Evolutionary conservation across 2,113 vertebrate genomes (phyloP).

Genomic region (Peucedramus taeniatus): DNA sequence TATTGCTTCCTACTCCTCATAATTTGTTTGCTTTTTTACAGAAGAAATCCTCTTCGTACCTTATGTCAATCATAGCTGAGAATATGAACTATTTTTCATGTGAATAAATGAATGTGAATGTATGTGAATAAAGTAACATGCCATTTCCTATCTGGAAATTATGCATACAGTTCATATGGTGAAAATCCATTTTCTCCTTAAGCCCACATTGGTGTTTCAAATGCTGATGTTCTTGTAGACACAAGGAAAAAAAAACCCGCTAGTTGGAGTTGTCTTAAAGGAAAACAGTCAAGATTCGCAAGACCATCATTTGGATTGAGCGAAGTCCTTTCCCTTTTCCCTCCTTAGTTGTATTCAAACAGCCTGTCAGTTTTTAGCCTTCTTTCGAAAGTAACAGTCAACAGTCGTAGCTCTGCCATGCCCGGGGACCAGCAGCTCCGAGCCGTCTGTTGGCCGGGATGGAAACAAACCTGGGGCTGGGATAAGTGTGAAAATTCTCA

Average conservation of each 20-base stretch:
- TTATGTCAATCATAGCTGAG: slow-evolving; percentile 67
- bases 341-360: slow-evolving; percentile 56
- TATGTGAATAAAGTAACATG: slow-evolving; percentile 67
- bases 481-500: slow-evolving; percentile 63
- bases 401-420: slow-evolving; percentile 54
- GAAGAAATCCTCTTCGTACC: slow-evolving; percentile 64
- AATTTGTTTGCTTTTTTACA: slow-evolving; percentile 62
- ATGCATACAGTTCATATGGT: slow-evolving; percentile 66
- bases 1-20: slow-evolving; percentile 55
- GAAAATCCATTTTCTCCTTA: slow-evolving; percentile 59
- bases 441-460: slow-evolving; percentile 53
- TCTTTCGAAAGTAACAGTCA: slow-evolving; percentile 51
- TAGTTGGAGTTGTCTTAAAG: slow-evolving; percentile 11
- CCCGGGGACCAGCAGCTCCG: slow-evolving; percentile 49
- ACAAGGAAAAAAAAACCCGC: background rate
- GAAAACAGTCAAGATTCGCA: slow-evolving; percentile 38
- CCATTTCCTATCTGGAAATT: slow-evolving; percentile 67
- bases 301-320: slow-evolving; percentile 45
- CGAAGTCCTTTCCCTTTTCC: background rate
- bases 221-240: slow-evolving; percentile 50
- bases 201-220: slow-evolving; percentile 49
- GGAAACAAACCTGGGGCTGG: slow-evolving; percentile 61
- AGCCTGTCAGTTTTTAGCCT: slow-evolving; percentile 65
- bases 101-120: slow-evolving; percentile 70
- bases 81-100: slow-evolving; percentile 62